Base-by-base conservation (phyloP, 2,797 vertebrate species). In the Numenius phaeopus region DNA sequence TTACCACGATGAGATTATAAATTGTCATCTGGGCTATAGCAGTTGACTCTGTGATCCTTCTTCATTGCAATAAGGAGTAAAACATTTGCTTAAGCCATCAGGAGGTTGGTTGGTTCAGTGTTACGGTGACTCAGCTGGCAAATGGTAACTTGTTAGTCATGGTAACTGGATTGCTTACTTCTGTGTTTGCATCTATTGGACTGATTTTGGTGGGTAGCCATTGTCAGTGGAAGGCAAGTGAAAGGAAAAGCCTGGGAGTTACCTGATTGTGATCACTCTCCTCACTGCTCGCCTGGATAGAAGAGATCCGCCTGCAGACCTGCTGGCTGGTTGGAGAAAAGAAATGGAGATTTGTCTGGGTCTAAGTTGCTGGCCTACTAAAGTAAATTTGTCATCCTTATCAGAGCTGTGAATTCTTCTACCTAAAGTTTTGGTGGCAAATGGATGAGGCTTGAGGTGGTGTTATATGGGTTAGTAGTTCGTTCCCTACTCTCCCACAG, bases 11-110 rank as follows among this genome's bases (percentile, higher is more conserved):
- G 81, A 94, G 64, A 71, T 89, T 94, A 18, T 71, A 85, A 83
- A 5, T 91, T 91, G 49, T 97, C 69, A 50, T 91, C 87, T 91
- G 69, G 76, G 76, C 76, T 95, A 8, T 65, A 88, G 72, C 26
- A 62, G 80, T 86, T 87, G 69, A 95, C 49, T 91, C 66, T 50
- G 19, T 70, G 83, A 83, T 93, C 69, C 64, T 83, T 87, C 71
- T 87, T 92, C 84, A 34, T 71, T 91, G 52, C 76, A 90, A 2
- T 64, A 81, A 72, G 61, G 54, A 88, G 61, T 71, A 75, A 95
- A 88, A 91, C 5, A 11, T 81, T 94, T 64, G 57, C 79, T 76
- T 75, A 49, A 61, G 19, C 67, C 61, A 5, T 87, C 71, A 47
- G 79, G 57, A 86, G 39, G 44, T 64, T 83, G 82, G n/a, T 89